Percentiles rank a stretch among this genome's conserved stretches.
These are phyloP conservation scores for Erebia epiphron DNA, from an alignment of 2,888 invertebrate genomes.

Conservation along the genomic window DNA sequence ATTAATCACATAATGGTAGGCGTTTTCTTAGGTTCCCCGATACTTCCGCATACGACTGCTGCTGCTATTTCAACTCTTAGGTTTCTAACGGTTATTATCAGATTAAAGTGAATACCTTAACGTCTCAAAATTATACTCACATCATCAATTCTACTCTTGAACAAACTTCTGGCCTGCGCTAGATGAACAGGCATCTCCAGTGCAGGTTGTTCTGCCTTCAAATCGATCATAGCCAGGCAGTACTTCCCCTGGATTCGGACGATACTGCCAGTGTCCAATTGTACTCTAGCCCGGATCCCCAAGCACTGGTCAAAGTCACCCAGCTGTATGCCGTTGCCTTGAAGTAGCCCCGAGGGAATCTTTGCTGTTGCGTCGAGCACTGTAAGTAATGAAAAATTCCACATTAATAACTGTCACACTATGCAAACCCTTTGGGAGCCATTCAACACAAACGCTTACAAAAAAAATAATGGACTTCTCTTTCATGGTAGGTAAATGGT, in stretches of 20 bases:
- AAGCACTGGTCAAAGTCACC: constrained; percentile 88
- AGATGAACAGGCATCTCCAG: constrained; percentile 85
- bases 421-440: constrained; percentile 45
- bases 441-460: constrained; percentile 18
- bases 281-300: constrained; percentile 83
- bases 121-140: constrained; percentile 60
- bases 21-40: too few species aligned
- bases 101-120: background rate
- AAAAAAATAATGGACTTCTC: constrained; percentile 25
- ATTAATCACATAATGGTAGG: too few species aligned
- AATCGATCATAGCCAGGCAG: constrained; percentile 86
- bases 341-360: constrained; percentile 86
- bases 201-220: constrained; percentile 82
- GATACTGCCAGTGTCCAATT: constrained; percentile 81
- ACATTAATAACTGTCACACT: constrained; percentile 46
- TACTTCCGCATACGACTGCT: too few species aligned
- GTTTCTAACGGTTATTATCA: too few species aligned
- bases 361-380: constrained; percentile 89
- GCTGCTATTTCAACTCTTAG: too few species aligned
- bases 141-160: constrained; percentile 85
- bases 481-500: background rate
- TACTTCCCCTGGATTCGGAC: constrained; percentile 87
- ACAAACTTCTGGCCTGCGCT: constrained; percentile 85
- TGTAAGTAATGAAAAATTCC: constrained; percentile 70
- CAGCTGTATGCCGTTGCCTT: constrained; percentile 87